Evolutionary conservation across 2,888 invertebrate genomes (phyloP).

Genomic region (Drosophila atroscutellata): DNA sequence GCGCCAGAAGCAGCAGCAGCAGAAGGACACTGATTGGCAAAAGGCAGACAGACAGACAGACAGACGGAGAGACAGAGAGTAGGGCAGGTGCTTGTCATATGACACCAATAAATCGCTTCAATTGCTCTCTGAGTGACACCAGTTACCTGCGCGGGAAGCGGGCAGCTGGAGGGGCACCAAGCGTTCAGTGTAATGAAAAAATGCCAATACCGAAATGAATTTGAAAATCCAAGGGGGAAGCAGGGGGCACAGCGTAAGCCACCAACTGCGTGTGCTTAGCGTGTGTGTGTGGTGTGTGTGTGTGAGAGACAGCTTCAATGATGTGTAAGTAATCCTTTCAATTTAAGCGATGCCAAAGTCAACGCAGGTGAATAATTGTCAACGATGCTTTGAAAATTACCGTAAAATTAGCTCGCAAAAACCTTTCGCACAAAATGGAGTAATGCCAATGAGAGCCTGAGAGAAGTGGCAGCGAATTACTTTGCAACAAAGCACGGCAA

Average conservation of each 20-base stretch:
- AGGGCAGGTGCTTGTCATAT: conserved; percentile 72
- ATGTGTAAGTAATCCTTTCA: conserved; percentile 77
- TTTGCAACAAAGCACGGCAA: background rate
- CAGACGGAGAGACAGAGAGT: background rate
- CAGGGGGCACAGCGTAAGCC: conserved; percentile 19
- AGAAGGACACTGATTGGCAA: conserved; percentile 49
- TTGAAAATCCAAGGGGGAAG: conserved; percentile 43
- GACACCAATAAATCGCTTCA: conserved; percentile 81
- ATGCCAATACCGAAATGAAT: conserved; percentile 75
- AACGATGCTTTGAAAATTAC: conserved; percentile 76
- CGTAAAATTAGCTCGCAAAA: conserved; percentile 76
- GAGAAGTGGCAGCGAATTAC: background rate
- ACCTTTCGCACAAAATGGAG: conserved; percentile 34
- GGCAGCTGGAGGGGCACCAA: background rate
- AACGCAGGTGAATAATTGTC: conserved; percentile 78
- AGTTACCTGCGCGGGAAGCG: conserved; percentile 28
- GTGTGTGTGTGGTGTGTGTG: conserved; percentile 11
- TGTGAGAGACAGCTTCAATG: conserved; percentile 60
- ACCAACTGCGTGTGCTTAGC: conserved; percentile 10
- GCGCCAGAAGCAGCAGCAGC: conserved; percentile 39
- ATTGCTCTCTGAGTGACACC: conserved; percentile 78
- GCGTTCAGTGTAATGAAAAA: conserved; percentile 67
- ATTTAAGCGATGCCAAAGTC: conserved; percentile 70
- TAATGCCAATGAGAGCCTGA: conserved; percentile 5
- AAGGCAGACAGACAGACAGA: conserved; percentile 13